These are phyloP conservation scores for Zygothrica quintamaculata DNA, from an alignment of 2,888 invertebrate genomes.

Conservation along the genomic window DNA sequence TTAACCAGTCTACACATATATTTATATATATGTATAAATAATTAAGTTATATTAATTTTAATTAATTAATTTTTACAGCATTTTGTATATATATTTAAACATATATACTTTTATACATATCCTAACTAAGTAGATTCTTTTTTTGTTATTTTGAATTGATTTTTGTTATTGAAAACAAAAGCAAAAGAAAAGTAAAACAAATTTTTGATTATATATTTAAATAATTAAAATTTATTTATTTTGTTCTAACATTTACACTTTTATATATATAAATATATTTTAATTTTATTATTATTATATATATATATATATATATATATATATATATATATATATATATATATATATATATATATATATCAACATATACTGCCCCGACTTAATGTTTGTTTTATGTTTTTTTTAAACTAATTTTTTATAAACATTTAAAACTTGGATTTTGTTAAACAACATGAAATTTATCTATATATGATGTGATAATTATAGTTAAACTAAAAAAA, in stretches of 20 bases:
- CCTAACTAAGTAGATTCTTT: slow-evolving; percentile 55
- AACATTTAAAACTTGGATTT: slow-evolving; percentile 62
- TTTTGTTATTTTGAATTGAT: slow-evolving; percentile 43
- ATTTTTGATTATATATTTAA: slow-evolving; percentile 47
- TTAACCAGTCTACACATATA: slow-evolving; percentile 60
- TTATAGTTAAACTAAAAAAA: slow-evolving; percentile 74
- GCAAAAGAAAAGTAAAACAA: slow-evolving; percentile 22
- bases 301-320: slow-evolving; percentile 52
- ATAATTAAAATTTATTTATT: slow-evolving; percentile 74
- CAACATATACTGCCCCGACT: slow-evolving; percentile 77
- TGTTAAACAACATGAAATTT: slow-evolving; percentile 75
- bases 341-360: slow-evolving; percentile 65
- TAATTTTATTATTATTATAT: slow-evolving; percentile 75
- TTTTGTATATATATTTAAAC: slow-evolving; percentile 44
- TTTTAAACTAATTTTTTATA: slow-evolving; percentile 43
- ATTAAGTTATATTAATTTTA: slow-evolving; percentile 33
- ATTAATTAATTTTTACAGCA: slow-evolving; percentile 45
- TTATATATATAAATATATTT: slow-evolving; percentile 57
- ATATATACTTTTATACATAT: slow-evolving; percentile 28
- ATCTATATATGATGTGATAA: slow-evolving; percentile 78
- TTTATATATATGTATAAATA: slow-evolving; percentile 17
- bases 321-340: slow-evolving; percentile 63
- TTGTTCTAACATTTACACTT: slow-evolving; percentile 77
- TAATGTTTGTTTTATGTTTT: slow-evolving; percentile 73
- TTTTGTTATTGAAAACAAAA: slow-evolving; percentile 49